Evolutionary conservation across 1,140 invertebrate species (phyloP).

Genomic region (Meteorus sp.): DNA sequence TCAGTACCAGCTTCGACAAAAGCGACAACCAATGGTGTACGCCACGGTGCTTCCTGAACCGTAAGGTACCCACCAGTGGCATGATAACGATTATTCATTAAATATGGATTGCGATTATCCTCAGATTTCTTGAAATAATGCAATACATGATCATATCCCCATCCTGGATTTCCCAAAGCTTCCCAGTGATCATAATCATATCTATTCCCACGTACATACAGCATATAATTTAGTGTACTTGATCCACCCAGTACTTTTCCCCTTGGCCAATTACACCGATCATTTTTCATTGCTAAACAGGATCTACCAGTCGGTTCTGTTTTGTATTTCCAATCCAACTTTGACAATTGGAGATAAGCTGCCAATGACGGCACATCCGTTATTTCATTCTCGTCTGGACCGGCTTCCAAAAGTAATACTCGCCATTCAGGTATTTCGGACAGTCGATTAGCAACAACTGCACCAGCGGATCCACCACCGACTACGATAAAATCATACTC

Average conservation of each 20-base stretch:
- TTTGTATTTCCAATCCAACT: slow-evolving; percentile 90
- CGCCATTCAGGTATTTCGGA: slow-evolving; percentile 81
- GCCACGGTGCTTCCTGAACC: slow-evolving; percentile 83
- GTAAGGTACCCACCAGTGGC: slow-evolving; percentile 75
- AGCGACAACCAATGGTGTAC: slow-evolving; percentile 75
- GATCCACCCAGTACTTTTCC: slow-evolving; percentile 88
- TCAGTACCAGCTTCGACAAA: slow-evolving; percentile 86
- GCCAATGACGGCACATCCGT: slow-evolving; percentile 86
- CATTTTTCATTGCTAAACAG: slow-evolving; percentile 73
- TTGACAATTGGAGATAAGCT: slow-evolving; percentile 83
- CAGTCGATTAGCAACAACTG: slow-evolving; percentile 87
- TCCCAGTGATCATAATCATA: slow-evolving; percentile 92
- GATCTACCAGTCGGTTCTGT: slow-evolving; percentile 84
- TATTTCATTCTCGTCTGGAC: slow-evolving; percentile 89
- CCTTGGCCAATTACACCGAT: slow-evolving; percentile 80
- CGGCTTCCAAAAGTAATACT: slow-evolving; percentile 87
- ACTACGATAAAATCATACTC: slow-evolving; percentile 88
- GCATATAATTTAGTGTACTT: slow-evolving; percentile 92
- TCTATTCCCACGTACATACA: slow-evolving; percentile 85
- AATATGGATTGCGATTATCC: slow-evolving; percentile 83
- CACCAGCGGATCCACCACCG: slow-evolving; percentile 90
- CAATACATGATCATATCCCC: slow-evolving; percentile 86
- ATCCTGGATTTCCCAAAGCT: slow-evolving; percentile 79
- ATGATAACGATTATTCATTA: slow-evolving; percentile 72
- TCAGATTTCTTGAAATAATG: slow-evolving; percentile 91